Conservation (phyloP, 1,140 invertebrate genomes). For the Halesus radiatus region DNA sequence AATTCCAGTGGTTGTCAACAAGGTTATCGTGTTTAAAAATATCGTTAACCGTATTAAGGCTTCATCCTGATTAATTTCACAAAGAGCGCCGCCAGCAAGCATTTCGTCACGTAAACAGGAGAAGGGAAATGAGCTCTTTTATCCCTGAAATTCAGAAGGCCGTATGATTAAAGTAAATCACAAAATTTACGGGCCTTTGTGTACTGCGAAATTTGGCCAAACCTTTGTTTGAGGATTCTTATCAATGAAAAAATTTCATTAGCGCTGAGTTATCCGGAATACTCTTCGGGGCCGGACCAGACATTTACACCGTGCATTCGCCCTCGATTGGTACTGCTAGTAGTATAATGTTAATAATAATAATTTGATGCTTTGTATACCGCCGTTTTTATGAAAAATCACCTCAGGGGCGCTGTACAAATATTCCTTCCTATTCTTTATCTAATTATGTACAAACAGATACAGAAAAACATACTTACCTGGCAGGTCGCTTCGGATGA, state of each 20-base stretch:
- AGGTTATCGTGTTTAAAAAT: not conserved
- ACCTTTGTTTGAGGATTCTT: constrained; percentile 26
- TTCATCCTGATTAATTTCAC: constrained; percentile 16
- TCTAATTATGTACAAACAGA: too few relatives aligned
- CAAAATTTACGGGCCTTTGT: constrained; percentile 22
- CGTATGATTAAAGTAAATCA: constrained; percentile 32
- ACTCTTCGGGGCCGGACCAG: too few relatives aligned
- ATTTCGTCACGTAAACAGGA: constrained; percentile 23
- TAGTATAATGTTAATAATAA: too few relatives aligned
- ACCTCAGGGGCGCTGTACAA: too few relatives aligned
- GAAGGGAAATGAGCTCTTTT: constrained; percentile 1
- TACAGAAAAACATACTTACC: too few relatives aligned
- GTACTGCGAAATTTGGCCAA: constrained; percentile 13
- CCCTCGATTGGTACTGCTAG: too few relatives aligned
- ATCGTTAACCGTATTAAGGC: not conserved
- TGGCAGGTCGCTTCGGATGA: too few relatives aligned
- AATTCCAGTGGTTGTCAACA: not conserved
- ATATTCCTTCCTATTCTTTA: too few relatives aligned
- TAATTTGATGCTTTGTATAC: too few relatives aligned
- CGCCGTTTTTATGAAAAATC: too few relatives aligned
- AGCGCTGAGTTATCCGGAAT: constrained; percentile 24
- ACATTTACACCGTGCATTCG: too few relatives aligned
- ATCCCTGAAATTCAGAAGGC: constrained; percentile 20
- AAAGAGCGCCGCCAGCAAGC: constrained; percentile 12
- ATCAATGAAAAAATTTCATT: constrained; percentile 32